These are phyloP conservation scores for Empis stercorea DNA, from an alignment of 2,888 invertebrate species.

Conservation along the genomic window DNA sequence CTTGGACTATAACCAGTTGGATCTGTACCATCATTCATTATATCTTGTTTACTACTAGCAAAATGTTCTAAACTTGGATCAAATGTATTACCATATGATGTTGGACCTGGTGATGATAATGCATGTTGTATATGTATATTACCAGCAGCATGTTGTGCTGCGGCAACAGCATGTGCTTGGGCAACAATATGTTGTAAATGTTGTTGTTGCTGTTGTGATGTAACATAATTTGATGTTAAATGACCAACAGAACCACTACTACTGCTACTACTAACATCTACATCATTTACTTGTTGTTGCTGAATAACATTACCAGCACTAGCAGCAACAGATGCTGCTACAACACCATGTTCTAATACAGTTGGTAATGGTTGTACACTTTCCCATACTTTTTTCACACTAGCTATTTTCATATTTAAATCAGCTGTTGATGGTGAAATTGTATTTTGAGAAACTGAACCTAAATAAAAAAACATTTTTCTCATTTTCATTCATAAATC, in stretches of 20 bases:
- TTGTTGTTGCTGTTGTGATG: constrained; percentile 22
- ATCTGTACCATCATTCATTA: constrained; percentile 13
- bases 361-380: constrained; percentile 50
- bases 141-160: constrained; percentile 20
- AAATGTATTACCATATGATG: constrained; percentile 33
- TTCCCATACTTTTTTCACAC: constrained; percentile 79
- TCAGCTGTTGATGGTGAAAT: constrained; percentile 77
- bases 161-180: constrained; percentile 19
- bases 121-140: constrained; percentile 33
- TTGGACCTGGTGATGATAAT: constrained; percentile 31
- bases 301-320: constrained; percentile 1
- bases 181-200: constrained; percentile 12
- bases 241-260: constrained; percentile 14
- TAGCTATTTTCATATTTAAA: constrained; percentile 85
- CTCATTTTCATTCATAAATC: no score
- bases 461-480: no score
- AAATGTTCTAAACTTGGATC: constrained; percentile 37
- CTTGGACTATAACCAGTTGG: constrained; percentile 38
- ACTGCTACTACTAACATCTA: background rate
- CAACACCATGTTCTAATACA: constrained; percentile 43
- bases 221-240: constrained; percentile 17
- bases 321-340: constrained; percentile 16
- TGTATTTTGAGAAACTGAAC: constrained; percentile 51
- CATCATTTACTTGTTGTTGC: constrained; percentile 9
- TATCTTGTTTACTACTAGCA: constrained; percentile 23